These are phyloP conservation scores for Ormyrus nitidulus DNA, from an alignment of 2,888 invertebrate species.

Conservation along the genomic window DNA sequence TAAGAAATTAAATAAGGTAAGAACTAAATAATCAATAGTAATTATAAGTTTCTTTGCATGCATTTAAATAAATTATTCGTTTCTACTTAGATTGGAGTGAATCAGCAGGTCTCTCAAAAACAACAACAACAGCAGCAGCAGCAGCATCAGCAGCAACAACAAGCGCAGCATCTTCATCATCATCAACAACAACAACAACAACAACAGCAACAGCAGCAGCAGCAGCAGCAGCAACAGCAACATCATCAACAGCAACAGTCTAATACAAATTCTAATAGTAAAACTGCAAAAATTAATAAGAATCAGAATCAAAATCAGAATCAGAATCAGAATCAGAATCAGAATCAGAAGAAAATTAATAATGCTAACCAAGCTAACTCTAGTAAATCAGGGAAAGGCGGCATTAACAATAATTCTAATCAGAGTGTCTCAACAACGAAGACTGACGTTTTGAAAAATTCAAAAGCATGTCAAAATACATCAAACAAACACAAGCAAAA, in stretches of 20 bases:
- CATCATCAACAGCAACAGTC: slow-evolving; percentile 56
- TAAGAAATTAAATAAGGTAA: slow-evolving; percentile 58
- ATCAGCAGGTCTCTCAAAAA: slow-evolving; percentile 47
- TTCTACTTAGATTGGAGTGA: slow-evolving; percentile 15
- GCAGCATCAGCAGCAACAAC: too few relatives aligned
- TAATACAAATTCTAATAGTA: slow-evolving; percentile 54
- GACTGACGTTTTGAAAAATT: slow-evolving; percentile 63
- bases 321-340: slow-evolving; percentile 49
- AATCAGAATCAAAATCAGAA: slow-evolving; percentile 44
- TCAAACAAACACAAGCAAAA: slow-evolving; percentile 59
- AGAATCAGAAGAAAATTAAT: slow-evolving; percentile 55
- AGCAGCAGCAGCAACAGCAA: slow-evolving; percentile 57
- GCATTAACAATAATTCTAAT: slow-evolving; percentile 58
- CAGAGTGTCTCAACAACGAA: slow-evolving; percentile 58
- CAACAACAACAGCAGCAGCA: slow-evolving; percentile 58
- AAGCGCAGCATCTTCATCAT: too few relatives aligned
- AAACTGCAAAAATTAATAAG: slow-evolving; percentile 51
- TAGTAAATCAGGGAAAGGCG: slow-evolving; percentile 49
- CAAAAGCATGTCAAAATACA: slow-evolving; percentile 50
- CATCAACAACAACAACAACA: slow-evolving; percentile 56
- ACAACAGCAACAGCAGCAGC: slow-evolving; percentile 59
- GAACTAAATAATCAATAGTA: neutral
- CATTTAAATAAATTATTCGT: neutral
- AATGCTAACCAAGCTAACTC: slow-evolving; percentile 40
- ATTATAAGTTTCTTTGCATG: neutral